These are phyloP conservation scores for Loxodonta africana DNA, from an alignment of 2,113 vertebrate species.

Conservation along the genomic window DNA sequence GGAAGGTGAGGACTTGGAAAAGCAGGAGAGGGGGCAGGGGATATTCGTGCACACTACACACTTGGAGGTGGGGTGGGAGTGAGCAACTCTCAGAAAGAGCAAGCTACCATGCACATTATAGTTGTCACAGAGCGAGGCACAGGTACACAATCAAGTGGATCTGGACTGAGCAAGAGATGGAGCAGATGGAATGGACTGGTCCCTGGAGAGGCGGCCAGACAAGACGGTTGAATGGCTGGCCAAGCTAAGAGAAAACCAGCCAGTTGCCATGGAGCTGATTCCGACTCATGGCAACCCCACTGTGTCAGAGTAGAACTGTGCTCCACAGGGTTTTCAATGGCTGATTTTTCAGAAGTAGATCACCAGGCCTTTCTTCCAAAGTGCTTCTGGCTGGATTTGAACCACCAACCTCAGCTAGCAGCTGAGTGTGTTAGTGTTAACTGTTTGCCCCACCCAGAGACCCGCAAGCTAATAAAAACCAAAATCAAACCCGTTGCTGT, in stretches of 20 bases:
- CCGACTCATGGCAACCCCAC: neutral
- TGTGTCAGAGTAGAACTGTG: neutral
- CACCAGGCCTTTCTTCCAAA: neutral
- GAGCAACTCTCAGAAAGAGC: neutral
- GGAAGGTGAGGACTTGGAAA: neutral
- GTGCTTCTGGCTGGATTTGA: neutral
- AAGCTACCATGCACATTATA: neutral
- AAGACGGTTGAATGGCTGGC: neutral
- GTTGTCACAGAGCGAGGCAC: neutral
- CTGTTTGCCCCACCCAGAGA: neutral
- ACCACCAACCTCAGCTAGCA: neutral
- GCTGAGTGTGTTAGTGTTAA: neutral
- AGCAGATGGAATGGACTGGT: too few species aligned
- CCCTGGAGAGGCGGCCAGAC: neutral
- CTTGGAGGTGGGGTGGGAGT: neutral
- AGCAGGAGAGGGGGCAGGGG: neutral
- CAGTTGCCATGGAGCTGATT: neutral
- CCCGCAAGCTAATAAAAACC: too few species aligned
- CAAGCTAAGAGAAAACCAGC: neutral
- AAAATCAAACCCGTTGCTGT: too few species aligned
- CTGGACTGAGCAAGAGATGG: neutral
- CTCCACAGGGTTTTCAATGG: neutral
- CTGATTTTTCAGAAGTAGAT: neutral
- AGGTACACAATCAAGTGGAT: fast-evolving
- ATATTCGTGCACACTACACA: neutral